Base-by-base conservation (phyloP, 2,888 invertebrate species). In the Ariolimax columbianus region DNA sequence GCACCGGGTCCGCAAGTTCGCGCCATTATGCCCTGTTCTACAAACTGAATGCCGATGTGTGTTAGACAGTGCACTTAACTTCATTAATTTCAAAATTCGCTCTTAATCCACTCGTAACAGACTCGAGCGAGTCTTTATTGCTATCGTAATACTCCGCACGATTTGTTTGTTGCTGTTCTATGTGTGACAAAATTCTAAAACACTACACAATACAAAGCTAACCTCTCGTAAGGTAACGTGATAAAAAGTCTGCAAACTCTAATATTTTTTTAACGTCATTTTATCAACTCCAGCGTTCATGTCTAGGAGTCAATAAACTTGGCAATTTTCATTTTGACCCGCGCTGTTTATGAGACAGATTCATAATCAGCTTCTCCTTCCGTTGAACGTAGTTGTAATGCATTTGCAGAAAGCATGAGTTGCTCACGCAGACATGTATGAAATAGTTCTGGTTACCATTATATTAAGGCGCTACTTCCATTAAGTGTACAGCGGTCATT, bases 1-100 rank as follows among this genome's bases (percentile, higher is more conserved):
- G 73, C 73, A 73, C 73, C 47, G 17, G 47, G 43, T 73, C 43
- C n/a, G 38, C 40, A 1, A 14, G 43, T 43, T 43, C 43, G 43
- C n/a, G 3, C 11, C 40, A 73, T 73, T 73, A n/a, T 73, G 6
- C 17, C n/a, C 0, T n/a, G 0, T n/a, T n/a, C 9, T 17, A 73
- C 47, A 14, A 73, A n/a, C n/a, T 73, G 14, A 73, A 73, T 43
- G 43, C 47, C 43, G n/a, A 3, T 30, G n/a, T 73, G 73, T 73
- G 73, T 73, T 73, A 73, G 73, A 73, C 73, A 43, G 73, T 73
- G 73, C 73, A 73, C 73, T 73, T 73, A 43, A 73, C 73, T 73
- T 73, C n/a, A 73, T 73, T 73, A 73, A 73, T 43, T 43, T n/a
- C 73, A 30, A 73, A 73, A 40, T 73, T 40, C 43, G 43, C 17